Percentiles rank a stretch among this genome's conserved stretches.
phyloP scores from a whole-genome alignment of 2,797 vertebrate genomes.

The Loriculus beryllinus region DNA sequence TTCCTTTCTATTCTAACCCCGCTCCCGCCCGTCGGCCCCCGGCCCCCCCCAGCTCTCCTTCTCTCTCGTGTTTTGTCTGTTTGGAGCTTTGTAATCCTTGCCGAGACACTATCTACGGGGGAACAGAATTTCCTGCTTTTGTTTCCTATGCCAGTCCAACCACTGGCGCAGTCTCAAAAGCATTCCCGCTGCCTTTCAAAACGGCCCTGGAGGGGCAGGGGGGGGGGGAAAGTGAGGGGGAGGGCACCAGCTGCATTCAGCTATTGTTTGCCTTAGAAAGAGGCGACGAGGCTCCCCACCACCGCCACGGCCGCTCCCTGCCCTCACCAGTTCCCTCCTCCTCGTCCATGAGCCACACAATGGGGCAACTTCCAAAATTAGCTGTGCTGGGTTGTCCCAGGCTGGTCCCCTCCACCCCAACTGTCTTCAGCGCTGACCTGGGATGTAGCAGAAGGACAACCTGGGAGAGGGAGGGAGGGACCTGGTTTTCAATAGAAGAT shows the following conservation, averaged over 20 bases:
- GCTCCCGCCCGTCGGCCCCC: conserved; percentile 61
- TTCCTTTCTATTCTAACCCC: conserved; percentile 80
- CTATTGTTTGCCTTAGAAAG: conserved; percentile 77
- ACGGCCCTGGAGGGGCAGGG: conserved; percentile 60
- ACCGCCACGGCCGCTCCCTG: conserved; percentile 45
- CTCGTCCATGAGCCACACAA: conserved; percentile 69
- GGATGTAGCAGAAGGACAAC: conserved; percentile 23
- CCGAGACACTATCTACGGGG: conserved; percentile 83
- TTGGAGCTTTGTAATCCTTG: conserved; percentile 82
- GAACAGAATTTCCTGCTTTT: conserved; percentile 86
- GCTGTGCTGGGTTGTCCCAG: conserved; percentile 68
- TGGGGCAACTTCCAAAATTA: conserved; percentile 81
- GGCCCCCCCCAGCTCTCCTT: conserved; percentile 65
- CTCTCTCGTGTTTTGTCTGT: conserved; percentile 83
- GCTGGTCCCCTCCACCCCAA: background rate
- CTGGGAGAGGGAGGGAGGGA: conserved; percentile 23
- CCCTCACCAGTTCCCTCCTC: conserved; percentile 63
- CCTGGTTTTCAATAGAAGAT: conserved; percentile 46
- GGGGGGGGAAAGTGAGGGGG: conserved; percentile 60
- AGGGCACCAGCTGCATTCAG: conserved; percentile 75
- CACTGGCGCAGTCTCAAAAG: conserved; percentile 83
- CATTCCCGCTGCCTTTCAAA: conserved; percentile 82
- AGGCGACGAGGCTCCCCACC: conserved; percentile 50
- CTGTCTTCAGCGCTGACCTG: background rate
- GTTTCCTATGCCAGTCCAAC: conserved; percentile 80